Evolutionary conservation across 2,888 invertebrate genomes (phyloP), one percentile per base, ranked within the genome.

Genomic region (Bellardia pandia): DNA sequence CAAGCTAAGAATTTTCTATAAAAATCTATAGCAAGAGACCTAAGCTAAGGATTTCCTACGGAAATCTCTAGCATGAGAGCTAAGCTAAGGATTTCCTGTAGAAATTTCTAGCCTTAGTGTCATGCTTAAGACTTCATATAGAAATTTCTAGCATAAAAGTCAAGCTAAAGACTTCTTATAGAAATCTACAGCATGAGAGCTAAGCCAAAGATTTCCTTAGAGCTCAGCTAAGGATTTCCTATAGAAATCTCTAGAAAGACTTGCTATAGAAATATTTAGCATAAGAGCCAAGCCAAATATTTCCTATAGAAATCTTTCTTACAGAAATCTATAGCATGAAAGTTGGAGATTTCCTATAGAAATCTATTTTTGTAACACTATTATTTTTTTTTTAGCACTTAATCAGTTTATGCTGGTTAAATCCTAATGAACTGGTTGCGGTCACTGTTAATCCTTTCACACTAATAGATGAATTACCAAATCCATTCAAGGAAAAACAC

Each of bases 361-460:
- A 6, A 1, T 37, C 37, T 23, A 37, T 37, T 4, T 58, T 23
- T 74, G 42, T 66, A 16, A 45, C 69, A 23, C 64, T 45, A 78
- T 60, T 58, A 53, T 69, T 82, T 77, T 40, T 78, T 23, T 68
- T 64, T 88, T 30, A 98, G 97, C 97, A 97, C 92, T 93, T 98
- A 90, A 95, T 96, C 8, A 95, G 96, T 89, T 94, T 97, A 88
- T 95, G 95, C 86, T 96, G 96, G 94, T 90, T 98, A 13, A 94
- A 94, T 48, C 92, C 94, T 2, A 95, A 96, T 86, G 97, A 97
- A 94, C 94, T 98, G 89, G 96, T 98, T 6, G 95, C 96, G 1
- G 95, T 98, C 42, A 97, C 98, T 93, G 95, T 97, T 2, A 95
- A 96, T 90, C 96, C 97, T 0, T 94, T 95, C 69, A 95, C 95